phyloP scores from a whole-genome alignment of 2,888 invertebrate genomes.

The Cantharis rustica region DNA sequence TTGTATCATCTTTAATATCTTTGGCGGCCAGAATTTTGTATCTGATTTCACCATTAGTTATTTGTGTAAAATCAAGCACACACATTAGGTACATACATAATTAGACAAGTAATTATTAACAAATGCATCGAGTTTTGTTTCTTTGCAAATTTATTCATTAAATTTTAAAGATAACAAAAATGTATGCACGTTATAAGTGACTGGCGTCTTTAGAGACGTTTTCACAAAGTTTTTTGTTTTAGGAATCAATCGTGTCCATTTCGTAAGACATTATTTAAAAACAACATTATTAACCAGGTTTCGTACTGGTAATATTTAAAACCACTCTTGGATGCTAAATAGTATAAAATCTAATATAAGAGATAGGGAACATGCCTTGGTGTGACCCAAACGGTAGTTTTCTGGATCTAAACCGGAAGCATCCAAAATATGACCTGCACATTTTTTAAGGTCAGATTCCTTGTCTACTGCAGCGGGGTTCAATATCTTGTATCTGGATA shows the following conservation, averaged over 20 bases:
- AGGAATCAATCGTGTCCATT: not conserved
- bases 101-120: not conserved
- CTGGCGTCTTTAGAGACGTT: not conserved
- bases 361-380: slow-evolving; percentile 82
- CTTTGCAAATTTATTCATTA: not conserved
- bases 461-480: slow-evolving; percentile 86
- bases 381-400: slow-evolving; percentile 95
- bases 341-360: not conserved
- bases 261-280: not conserved
- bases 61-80: slow-evolving; percentile 17
- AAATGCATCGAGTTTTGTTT: not conserved
- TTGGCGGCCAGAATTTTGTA: slow-evolving; percentile 99
- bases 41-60: slow-evolving; percentile 67
- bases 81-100: not conserved
- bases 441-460: slow-evolving; percentile 79
- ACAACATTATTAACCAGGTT: not conserved
- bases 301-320: not conserved
- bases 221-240: not conserved
- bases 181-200: not conserved
- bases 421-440: slow-evolving; percentile 81
- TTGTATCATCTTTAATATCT: slow-evolving; percentile 73
- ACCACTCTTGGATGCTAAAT: not conserved
- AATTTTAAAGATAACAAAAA: not conserved
- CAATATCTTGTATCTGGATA: slow-evolving; percentile 96
- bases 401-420: slow-evolving; percentile 84